Conservation (phyloP, 2,113 vertebrate genomes). For the Urocitellus parryii region DNA sequence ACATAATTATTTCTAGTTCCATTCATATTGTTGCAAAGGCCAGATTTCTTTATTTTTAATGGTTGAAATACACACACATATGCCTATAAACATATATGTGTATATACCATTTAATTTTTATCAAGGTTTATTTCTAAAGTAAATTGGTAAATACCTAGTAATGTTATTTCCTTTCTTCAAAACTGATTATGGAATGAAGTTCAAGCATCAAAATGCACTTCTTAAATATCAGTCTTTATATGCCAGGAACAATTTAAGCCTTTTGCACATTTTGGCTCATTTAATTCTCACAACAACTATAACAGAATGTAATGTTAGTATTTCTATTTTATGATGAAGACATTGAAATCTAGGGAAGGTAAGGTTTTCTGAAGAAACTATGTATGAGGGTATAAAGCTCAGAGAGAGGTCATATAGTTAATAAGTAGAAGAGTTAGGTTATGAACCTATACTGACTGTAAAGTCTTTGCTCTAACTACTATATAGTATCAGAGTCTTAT, state of each 20-base stretch:
- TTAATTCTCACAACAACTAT: not conserved
- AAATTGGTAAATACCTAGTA: conserved; percentile 48
- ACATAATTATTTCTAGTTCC: not conserved
- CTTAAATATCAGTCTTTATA: conserved; percentile 47
- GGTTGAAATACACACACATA: not conserved
- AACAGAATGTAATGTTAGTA: not conserved
- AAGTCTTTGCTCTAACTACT: not conserved
- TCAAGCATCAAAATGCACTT: conserved; percentile 9
- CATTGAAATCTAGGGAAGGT: not conserved
- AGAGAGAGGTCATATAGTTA: not conserved
- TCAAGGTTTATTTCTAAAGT: conserved; percentile 27
- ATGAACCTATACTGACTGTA: not conserved
- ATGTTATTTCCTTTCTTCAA: conserved; percentile 43
- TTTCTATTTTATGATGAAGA: not conserved
- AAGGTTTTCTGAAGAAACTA: not conserved
- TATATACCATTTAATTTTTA: not conserved
- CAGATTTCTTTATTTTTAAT: not conserved
- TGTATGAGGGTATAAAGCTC: not conserved
- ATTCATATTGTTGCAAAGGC: not conserved
- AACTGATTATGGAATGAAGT: not conserved
- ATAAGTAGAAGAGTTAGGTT: not conserved
- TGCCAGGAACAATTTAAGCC: conserved; percentile 16
- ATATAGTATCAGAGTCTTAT: not conserved
- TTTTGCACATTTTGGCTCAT: conserved; percentile 39
- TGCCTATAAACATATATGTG: not conserved